Conservation (phyloP, 2,888 invertebrate genomes). For the Parascotia fuliginaria region DNA sequence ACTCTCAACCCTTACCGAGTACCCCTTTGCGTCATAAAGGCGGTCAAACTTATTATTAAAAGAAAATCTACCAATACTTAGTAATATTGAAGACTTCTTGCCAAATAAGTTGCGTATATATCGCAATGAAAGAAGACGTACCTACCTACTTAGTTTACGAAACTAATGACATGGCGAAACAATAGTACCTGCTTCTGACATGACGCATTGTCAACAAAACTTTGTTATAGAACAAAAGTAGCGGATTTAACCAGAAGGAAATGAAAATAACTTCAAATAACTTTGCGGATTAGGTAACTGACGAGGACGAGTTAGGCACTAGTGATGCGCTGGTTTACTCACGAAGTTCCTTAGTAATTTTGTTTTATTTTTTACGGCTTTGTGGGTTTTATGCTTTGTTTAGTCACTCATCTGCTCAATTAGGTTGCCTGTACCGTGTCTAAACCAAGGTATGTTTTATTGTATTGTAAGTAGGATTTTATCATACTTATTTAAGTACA, state of each 20-base stretch:
- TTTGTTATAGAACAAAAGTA: conserved; percentile 39
- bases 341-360: neutral
- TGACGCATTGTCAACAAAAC: conserved; percentile 16
- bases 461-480: too few species aligned
- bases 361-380: conserved; percentile 3
- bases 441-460: too few species aligned
- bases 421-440: too few species aligned
- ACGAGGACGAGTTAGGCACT: conserved; percentile 31
- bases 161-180: conserved; percentile 12
- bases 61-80: too few species aligned
- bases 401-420: too few species aligned
- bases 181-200: conserved; percentile 9
- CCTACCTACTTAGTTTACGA: neutral
- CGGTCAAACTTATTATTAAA: too few species aligned
- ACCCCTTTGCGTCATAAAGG: too few species aligned
- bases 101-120: conserved; percentile 6
- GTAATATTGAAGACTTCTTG: conserved; percentile 3
- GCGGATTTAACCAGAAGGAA: conserved; percentile 63
- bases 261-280: conserved; percentile 41
- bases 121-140: neutral
- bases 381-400: neutral
- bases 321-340: conserved; percentile 24
- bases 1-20: too few species aligned
- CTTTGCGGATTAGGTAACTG: conserved; percentile 59
- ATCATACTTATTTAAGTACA: too few species aligned